These are phyloP conservation scores for Neodiprion fabricii DNA, from an alignment of 1,140 invertebrate species.

Conservation along the genomic window DNA sequence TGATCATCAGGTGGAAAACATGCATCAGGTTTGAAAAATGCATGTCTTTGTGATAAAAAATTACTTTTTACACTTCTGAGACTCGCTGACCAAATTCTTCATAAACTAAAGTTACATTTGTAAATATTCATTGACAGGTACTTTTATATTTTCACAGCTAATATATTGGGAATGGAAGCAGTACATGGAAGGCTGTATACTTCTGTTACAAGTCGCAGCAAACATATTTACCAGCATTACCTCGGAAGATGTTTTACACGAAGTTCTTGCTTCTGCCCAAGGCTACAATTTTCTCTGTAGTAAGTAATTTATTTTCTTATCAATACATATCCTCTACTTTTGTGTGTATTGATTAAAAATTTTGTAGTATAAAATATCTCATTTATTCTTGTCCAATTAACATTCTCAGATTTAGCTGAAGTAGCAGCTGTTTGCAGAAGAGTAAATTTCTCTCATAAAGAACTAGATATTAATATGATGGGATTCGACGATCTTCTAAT, in stretches of 20 bases:
- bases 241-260: slow-evolving; percentile 63
- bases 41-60: background rate
- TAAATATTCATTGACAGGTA: slow-evolving; percentile 13
- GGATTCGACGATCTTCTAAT: slow-evolving; percentile 58
- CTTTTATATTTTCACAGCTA: slow-evolving; percentile 37
- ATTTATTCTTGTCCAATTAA: background rate
- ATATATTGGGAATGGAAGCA: slow-evolving; percentile 66
- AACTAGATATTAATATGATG: slow-evolving; percentile 61
- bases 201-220: slow-evolving; percentile 63
- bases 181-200: slow-evolving; percentile 65
- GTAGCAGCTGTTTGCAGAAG: slow-evolving; percentile 58
- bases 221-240: slow-evolving; percentile 65
- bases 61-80: background rate
- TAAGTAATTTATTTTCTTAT: slow-evolving; percentile 43
- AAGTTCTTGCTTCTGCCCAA: slow-evolving; percentile 65
- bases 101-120: slow-evolving; percentile 17
- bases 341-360: background rate
- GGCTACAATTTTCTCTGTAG: slow-evolving; percentile 67
- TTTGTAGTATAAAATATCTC: slow-evolving; percentile 13
- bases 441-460: slow-evolving; percentile 59
- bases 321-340: background rate
- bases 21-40: slow-evolving; percentile 59
- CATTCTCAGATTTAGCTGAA: slow-evolving; percentile 56
- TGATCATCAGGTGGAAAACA: slow-evolving; percentile 49
- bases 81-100: background rate